Base-by-base conservation (phyloP, 2,888 invertebrate species). In the Capitulum mitella region DNA sequence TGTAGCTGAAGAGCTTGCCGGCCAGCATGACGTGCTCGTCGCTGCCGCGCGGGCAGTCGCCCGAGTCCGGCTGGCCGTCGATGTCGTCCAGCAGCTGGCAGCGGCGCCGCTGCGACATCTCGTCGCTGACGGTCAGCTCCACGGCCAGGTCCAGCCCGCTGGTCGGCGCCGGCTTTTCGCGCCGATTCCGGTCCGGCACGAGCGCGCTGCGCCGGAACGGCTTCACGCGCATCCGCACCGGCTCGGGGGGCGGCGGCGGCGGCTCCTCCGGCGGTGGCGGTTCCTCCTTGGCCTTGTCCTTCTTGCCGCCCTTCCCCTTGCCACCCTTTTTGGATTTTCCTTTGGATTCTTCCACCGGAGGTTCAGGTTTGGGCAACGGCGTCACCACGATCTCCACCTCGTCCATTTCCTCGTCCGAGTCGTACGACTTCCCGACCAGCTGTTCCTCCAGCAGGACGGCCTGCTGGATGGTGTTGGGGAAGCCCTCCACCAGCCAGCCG, bases 1-100 rank as follows among this genome's bases (percentile, higher is more conserved):
- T 26, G 70, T 70, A 70, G 70, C 37, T 70, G 70, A 70, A 70
- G 22, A 70, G 70, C 70, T 70, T 37, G 22, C 70, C 70, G 26
- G 70, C 70, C 70, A 70, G 70, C 70, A 22, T 70, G 29, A 70
- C 70, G 40, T 70, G 70, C 22, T 70, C 70, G 40, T 70, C 40
- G 70, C 70, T 40, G 22, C 22, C 70, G 26, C 14, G 0, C 22
- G 14, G 70, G 1, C n/a, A 37, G 70, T 19, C 40, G 70, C 70
- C 70, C 6, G 70, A 70, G 70, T 70, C 70, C 8, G 70, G 70
- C 70, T 70, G 70, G 26, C 19, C 37, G 40, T 34, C 37, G 14
- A 40, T 22, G 26, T 34, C 37, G 26, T 70, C 70, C 1, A 26
- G 5, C 22, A 22, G 34, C 70, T 26, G 70, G 12, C 70, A 70